phyloP scores from a whole-genome alignment of 2,113 vertebrate species.

The Atherinomorus stipes region DNA sequence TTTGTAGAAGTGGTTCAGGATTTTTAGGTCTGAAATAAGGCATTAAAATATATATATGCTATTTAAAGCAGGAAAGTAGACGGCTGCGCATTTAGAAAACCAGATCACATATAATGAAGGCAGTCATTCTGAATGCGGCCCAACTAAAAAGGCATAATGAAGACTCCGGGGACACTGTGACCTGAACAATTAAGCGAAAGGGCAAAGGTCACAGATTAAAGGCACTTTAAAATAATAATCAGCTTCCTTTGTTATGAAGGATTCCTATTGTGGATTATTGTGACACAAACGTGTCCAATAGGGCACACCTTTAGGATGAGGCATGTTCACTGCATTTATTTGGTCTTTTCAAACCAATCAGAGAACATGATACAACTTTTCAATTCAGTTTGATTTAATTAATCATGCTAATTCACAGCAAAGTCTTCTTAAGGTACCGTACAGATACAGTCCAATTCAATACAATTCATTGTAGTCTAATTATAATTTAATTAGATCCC shows the following conservation, averaged over 20 bases:
- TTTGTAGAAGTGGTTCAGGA: background rate
- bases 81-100: conserved; percentile 8
- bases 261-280: conserved; percentile 15
- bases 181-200: conserved; percentile 19
- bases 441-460: too few species aligned
- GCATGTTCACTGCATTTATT: background rate
- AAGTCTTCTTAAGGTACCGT: too few species aligned
- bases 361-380: background rate
- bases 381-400: too few species aligned
- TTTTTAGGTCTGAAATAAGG: background rate
- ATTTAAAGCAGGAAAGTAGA: background rate
- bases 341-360: background rate
- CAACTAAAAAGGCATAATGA: conserved; percentile 52
- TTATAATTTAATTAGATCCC: too few species aligned
- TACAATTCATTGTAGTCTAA: too few species aligned
- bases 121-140: conserved; percentile 30
- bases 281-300: background rate
- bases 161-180: conserved; percentile 37
- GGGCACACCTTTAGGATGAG: background rate
- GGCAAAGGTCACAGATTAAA: conserved; percentile 47
- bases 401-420: too few species aligned
- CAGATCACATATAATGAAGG: conserved; percentile 12
- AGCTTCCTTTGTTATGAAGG: conserved; percentile 33
- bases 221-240: conserved; percentile 43
- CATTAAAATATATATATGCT: background rate